These are phyloP conservation scores for Omphaloscelis lunosa DNA, from an alignment of 2,888 invertebrate genomes.

Conservation along the genomic window DNA sequence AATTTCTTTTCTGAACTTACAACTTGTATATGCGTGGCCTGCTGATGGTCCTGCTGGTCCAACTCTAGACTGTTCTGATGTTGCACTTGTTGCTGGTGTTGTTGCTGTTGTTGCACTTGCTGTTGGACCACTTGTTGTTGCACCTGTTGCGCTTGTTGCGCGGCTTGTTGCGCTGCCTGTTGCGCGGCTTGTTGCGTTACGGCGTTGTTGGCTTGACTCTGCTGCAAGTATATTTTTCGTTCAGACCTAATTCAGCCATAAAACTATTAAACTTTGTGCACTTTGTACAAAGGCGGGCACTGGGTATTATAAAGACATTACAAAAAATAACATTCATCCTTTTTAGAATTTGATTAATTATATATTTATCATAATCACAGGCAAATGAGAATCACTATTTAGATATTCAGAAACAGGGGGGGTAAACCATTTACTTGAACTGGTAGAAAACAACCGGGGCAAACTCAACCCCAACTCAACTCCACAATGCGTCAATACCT, in stretches of 20 bases:
- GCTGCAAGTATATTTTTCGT: constrained; percentile 28
- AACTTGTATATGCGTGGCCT: constrained; percentile 89
- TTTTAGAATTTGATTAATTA: background rate
- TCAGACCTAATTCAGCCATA: background rate
- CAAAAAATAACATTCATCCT: background rate
- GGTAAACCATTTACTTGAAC: background rate
- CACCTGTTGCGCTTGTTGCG: constrained; percentile 72
- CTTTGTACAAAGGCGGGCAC: background rate
- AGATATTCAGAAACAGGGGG: background rate
- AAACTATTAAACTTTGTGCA: background rate
- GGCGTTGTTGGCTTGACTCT: constrained; percentile 73
- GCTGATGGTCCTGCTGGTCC: constrained; percentile 87
- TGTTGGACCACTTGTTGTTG: constrained; percentile 80
- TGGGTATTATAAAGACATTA: background rate
- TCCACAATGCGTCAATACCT: background rate
- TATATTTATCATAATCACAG: background rate
- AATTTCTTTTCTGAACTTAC: constrained; percentile 69
- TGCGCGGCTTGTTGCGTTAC: constrained; percentile 85
- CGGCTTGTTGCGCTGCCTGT: constrained; percentile 81
- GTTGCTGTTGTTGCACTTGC: constrained; percentile 74
- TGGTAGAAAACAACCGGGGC: background rate
- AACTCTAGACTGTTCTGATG: constrained; percentile 84
- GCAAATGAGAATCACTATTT: background rate
- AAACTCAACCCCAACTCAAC: background rate
- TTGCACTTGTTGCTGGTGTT: constrained; percentile 76